Base-by-base conservation (phyloP, 2,888 invertebrate species). In the Perdita meconis region DNA sequence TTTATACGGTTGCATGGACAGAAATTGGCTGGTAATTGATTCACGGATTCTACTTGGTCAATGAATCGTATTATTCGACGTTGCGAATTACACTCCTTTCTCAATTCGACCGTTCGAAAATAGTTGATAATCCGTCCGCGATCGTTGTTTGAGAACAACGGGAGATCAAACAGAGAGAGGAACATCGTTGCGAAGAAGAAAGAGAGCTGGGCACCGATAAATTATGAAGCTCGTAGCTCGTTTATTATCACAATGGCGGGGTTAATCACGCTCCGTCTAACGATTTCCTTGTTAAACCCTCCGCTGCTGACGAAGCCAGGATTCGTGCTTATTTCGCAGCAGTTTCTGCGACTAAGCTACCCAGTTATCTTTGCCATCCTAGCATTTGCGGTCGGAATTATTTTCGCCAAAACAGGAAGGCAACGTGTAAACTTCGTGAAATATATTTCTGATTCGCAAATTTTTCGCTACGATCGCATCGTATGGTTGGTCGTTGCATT, bases 231-330 rank as follows among this genome's bases (percentile, higher is more conserved):
- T 47, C 51, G 64, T 72, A 19, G 74, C 75, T 74, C 80, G 80
- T 80, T 80, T 80, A 79, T 78, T 74, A 75, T 80, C 78, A 75
- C 63, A 78, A 78, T 70, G 63, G 70, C 74, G 68, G 78, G 80
- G 80, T 80, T 80, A 78, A 80, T 80, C 75, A 72, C 72, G 80
- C 74, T 78, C 78, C 78, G 74, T 68, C 74, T 75, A 78, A 78
- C 78, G 74, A 80, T 80, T 78, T 78, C 78, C 78, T 78, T 71
- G 80, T 80, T 80, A 80, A 78, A 80, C 51, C 57, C 50, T 42
- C 71, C 69, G 40, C 56, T 50, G 72, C 61, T 61, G 73, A 68
- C 64, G 69, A 73, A 57, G 70, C 70, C 64, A 44, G 50, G 71
- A 76, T 67, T 78, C 55, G 53, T 60, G 63, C 67, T n/a, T 60